These are phyloP conservation scores for Lasioglossum morio DNA, from an alignment of 2,888 invertebrate species.

Conservation along the genomic window DNA sequence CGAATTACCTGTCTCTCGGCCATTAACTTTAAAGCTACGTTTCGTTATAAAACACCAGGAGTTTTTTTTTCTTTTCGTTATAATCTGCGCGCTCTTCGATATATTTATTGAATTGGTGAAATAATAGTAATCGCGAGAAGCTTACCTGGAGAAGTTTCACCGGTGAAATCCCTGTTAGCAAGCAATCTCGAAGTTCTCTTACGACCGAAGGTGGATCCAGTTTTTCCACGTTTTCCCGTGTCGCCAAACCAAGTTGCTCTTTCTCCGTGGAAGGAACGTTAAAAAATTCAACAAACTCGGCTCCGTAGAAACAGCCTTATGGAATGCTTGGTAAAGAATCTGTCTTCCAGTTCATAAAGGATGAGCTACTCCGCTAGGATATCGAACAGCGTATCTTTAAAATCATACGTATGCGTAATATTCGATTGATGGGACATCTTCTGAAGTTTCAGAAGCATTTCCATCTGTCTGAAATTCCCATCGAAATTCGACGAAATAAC, in stretches of 20 bases:
- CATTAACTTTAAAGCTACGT: too few relatives aligned
- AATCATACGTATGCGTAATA: not conserved
- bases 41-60: too few relatives aligned
- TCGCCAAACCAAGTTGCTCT: slow-evolving; percentile 11
- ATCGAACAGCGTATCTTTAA: not conserved
- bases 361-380: not conserved
- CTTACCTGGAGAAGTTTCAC: not conserved
- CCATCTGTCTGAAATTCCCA: not conserved
- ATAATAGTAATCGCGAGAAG: not conserved
- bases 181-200: slow-evolving; percentile 8
- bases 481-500: not conserved
- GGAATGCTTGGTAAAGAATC: not conserved
- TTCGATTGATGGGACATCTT: not conserved
- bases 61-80: too few relatives aligned
- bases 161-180: not conserved
- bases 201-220: not conserved
- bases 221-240: not conserved
- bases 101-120: not conserved
- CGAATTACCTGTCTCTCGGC: too few relatives aligned
- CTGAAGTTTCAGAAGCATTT: not conserved
- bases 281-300: slow-evolving; percentile 47
- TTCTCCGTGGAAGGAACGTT: slow-evolving; percentile 13
- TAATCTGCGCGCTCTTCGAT: not conserved
- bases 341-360: slow-evolving; percentile 5
- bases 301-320: slow-evolving; percentile 20